phyloP scores from a whole-genome alignment of 2,113 vertebrate species.

The Fulmarus glacialis region DNA sequence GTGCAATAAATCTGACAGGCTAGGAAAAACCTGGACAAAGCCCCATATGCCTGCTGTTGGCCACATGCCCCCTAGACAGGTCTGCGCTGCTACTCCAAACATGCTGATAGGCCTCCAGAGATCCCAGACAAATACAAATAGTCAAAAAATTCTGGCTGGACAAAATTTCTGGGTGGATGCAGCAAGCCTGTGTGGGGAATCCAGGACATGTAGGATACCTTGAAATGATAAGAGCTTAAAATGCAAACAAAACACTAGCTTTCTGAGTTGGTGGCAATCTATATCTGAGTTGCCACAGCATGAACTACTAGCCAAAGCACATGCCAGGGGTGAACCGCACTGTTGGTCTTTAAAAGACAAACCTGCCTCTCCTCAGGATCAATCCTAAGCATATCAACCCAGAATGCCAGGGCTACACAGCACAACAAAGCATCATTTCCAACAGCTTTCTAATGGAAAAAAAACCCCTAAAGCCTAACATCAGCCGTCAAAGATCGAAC shows the following conservation, averaged over 20 bases:
- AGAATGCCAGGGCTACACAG: neutral
- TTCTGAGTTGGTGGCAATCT: neutral
- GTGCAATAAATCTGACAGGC: neutral
- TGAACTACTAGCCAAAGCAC: neutral
- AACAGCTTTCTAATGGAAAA: neutral
- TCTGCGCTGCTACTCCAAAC: neutral
- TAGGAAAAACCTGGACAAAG: neutral
- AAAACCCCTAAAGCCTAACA: neutral
- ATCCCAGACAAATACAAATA: neutral
- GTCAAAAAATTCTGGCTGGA: neutral
- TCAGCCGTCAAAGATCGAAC: neutral
- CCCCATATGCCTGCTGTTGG: neutral
- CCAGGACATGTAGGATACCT: neutral
- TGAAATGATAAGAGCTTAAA: neutral
- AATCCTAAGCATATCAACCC: neutral
- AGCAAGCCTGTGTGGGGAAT: neutral
- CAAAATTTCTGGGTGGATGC: neutral
- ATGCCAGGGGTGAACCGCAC: neutral
- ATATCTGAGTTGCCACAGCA: neutral
- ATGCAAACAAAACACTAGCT: neutral
- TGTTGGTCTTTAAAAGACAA: neutral
- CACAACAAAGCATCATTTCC: neutral
- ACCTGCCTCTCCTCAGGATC: neutral
- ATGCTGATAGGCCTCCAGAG: neutral
- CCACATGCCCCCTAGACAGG: neutral